phyloP scores from a whole-genome alignment of 2,113 vertebrate genomes.

The Spea multiplicata region DNA sequence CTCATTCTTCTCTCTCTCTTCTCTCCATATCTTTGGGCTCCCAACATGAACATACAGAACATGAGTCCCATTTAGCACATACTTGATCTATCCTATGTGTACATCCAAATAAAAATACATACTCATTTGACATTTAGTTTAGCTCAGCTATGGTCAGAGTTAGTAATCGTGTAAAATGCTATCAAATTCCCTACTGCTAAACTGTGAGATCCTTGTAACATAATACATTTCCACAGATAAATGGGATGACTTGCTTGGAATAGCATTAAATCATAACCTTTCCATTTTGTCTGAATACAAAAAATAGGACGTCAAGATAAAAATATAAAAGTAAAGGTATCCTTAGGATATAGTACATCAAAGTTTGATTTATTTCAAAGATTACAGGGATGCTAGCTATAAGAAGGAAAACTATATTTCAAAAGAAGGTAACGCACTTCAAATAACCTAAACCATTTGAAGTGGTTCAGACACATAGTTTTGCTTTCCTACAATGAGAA shows the following conservation, averaged over 20 bases:
- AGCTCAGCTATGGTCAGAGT: no score
- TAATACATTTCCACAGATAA: background rate
- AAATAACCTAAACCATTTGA: background rate
- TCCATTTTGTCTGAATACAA: conserved; percentile 25
- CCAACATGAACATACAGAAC: no score
- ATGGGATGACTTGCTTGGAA: conserved; percentile 13
- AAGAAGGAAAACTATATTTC: background rate
- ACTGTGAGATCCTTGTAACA: background rate
- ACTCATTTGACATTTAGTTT: no score
- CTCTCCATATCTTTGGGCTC: no score
- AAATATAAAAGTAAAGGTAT: conserved; percentile 31
- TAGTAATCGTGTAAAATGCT: no score
- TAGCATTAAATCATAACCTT: conserved; percentile 31
- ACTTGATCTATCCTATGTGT: no score
- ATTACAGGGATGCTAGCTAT: conserved; percentile 12
- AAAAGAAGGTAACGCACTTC: background rate
- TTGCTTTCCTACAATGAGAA: background rate
- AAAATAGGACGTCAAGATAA: conserved; percentile 24
- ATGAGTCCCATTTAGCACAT: no score
- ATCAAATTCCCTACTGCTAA: no score
- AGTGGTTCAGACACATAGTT: background rate
- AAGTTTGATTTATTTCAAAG: conserved; percentile 33
- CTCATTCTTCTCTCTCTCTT: no score
- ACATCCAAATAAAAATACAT: no score
- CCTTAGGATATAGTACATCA: conserved; percentile 8